Percentiles rank a stretch among this genome's conserved stretches.
Evolutionary conservation across 2,113 vertebrate genomes (phyloP).

Genomic region (Lipophrys pholis): DNA sequence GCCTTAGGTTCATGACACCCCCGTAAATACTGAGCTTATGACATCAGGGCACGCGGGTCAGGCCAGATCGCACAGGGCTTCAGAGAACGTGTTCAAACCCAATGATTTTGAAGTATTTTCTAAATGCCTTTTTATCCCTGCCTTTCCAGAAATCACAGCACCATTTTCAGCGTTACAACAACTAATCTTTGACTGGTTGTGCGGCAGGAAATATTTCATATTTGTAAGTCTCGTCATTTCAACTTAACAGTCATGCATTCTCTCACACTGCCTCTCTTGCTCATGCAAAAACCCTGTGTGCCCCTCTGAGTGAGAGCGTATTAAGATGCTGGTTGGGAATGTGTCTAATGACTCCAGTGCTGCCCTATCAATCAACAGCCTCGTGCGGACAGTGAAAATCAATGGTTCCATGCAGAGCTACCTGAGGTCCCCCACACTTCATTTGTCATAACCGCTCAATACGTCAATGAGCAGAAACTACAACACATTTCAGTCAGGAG

Average conservation of each 20-base stretch:
- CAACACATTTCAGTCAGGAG: slow-evolving; percentile 69
- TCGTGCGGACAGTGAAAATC: slow-evolving; percentile 78
- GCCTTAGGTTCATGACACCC: slow-evolving; percentile 58
- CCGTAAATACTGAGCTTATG: slow-evolving; percentile 75
- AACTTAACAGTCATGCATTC: slow-evolving; percentile 14
- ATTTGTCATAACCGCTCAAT: slow-evolving; percentile 82
- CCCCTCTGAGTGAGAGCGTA: slow-evolving; percentile 34
- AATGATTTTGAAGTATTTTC: slow-evolving; percentile 29
- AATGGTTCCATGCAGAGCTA: slow-evolving; percentile 76
- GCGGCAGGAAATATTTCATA: slow-evolving; percentile 4
- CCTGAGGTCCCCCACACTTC: slow-evolving; percentile 82
- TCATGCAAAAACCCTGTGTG: background rate
- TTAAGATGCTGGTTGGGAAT: slow-evolving; percentile 60
- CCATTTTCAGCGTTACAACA: background rate
- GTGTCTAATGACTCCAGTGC: slow-evolving; percentile 71
- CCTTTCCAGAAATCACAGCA: slow-evolving; percentile 5
- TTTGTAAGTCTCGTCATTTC: slow-evolving; percentile 17
- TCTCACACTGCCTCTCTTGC: slow-evolving; percentile 9
- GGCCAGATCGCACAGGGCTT: background rate
- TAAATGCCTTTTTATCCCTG: background rate
- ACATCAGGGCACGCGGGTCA: slow-evolving; percentile 43
- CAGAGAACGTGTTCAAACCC: slow-evolving; percentile 36
- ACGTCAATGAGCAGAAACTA: slow-evolving; percentile 74
- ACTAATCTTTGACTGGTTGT: background rate
- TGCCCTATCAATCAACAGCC: slow-evolving; percentile 75